Evolutionary conservation across 2,888 invertebrate genomes (phyloP).

Genomic region (Polydrusus tereticollis): DNA sequence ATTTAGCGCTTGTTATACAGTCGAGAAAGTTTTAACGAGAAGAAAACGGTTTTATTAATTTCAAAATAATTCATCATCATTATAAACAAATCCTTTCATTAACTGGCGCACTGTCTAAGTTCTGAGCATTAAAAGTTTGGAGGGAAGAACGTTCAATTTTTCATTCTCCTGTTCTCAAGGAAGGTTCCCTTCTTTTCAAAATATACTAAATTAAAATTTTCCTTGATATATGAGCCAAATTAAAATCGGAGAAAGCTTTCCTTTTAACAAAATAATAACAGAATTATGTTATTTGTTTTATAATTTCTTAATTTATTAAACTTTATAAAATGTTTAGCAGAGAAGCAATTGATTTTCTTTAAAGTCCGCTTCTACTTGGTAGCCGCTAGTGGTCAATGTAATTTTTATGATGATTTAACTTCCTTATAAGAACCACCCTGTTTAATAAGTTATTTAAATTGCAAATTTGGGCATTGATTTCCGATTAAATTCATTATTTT

Average conservation of each 20-base stretch:
- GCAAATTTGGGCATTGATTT: no score
- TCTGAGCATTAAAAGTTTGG: constrained; percentile 58
- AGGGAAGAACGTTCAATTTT: constrained; percentile 53
- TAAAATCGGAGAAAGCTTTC: neutral
- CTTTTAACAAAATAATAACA: neutral
- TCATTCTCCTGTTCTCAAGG: constrained; percentile 47
- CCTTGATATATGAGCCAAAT: constrained; percentile 9
- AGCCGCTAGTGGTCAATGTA: no score
- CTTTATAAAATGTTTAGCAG: no score
- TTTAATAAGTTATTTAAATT: no score
- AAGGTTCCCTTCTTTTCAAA: neutral
- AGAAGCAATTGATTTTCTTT: no score
- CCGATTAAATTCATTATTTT: no score
- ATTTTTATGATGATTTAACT: no score
- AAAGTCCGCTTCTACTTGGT: no score
- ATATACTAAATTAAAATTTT: neutral
- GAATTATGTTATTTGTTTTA: no score
- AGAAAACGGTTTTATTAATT: constrained; percentile 59
- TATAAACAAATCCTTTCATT: constrained; percentile 62
- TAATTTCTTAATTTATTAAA: no score
- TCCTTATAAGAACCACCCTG: no score
- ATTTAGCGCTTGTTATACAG: constrained; percentile 40
- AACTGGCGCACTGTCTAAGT: constrained; percentile 61
- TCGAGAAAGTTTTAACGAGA: constrained; percentile 40
- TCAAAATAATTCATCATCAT: constrained; percentile 61